A percentile compares a stretch with the other conserved stretches of the same genome.
Evolutionary conservation across 2,113 vertebrate species (phyloP).

Genomic region (Chauna torquata): DNA sequence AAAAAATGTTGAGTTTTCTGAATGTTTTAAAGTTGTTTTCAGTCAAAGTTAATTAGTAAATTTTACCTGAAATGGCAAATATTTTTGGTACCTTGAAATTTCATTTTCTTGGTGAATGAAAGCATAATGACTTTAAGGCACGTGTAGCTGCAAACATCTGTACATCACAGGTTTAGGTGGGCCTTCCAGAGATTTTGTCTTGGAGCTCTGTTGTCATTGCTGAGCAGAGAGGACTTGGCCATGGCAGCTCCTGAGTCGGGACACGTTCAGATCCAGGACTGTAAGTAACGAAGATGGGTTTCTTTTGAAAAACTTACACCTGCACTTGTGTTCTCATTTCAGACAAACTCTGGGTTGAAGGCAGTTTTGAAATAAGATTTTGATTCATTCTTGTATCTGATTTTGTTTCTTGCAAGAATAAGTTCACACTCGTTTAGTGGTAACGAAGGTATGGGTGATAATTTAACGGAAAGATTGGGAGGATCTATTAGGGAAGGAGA

Average conservation of each 20-base stretch:
- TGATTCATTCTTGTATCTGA: not conserved
- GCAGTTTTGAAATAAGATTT: not conserved
- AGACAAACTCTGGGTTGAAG: not conserved
- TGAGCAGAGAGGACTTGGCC: not conserved
- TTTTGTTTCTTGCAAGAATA: not conserved
- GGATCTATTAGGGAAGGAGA: not conserved
- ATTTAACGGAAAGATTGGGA: not conserved
- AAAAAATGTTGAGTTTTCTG: not conserved
- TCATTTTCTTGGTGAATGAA: not conserved
- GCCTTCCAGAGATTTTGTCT: not conserved
- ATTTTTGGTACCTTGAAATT: not conserved
- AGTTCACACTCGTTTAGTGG: not conserved
- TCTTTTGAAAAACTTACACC: not conserved
- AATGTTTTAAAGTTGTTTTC: not conserved
- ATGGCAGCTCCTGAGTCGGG: not conserved
- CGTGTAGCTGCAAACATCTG: not conserved
- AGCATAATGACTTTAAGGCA: not conserved
- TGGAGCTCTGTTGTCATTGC: not conserved
- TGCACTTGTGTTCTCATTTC: not conserved
- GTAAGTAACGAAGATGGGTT: not conserved
- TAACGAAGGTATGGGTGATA: not conserved
- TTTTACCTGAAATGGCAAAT: not conserved
- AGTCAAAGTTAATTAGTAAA: not conserved
- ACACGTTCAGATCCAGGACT: not conserved
- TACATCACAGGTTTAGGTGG: not conserved